Evolutionary conservation across 2,888 invertebrate genomes (phyloP), one percentile per base, ranked within the genome.

Genomic region (Phrixothrix hirtus): DNA sequence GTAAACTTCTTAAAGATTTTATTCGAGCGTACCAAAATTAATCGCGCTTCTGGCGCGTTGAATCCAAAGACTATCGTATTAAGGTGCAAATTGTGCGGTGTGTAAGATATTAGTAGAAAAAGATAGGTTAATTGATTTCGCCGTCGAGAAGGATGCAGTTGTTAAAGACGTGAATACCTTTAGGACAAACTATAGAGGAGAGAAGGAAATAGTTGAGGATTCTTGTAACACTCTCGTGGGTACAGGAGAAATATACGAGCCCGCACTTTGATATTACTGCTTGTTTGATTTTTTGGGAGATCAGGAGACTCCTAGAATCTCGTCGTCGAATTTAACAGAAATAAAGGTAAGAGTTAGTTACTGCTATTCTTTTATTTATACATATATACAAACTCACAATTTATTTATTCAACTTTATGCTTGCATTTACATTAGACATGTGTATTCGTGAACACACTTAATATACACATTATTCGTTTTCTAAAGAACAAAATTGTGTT

Each of bases 241-340:
- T 10, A 29, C 29, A 29, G 29, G 10, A n/a, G 29, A 29, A 29
- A 6, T 29, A 29, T n/a, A 29, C 10, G 29, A 29, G 10, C 34
- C 4, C 4, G 7, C 13, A 34, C 16, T 13, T 9, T 34, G 14
- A 9, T 34, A 34, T 10, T 34, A 15, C 15, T 15, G 15, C 16
- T 15, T 34, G 16, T 34, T 34, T 34, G 13, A 34, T 14, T 34
- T 34, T 10, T 34, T 34, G 15, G 6, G n/a, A 29, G 29, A 29
- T 29, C 29, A 29, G 10, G 29, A 29, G 29, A 29, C 29, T n/a
- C n/a, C n/a, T n/a, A n/a, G n/a, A n/a, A n/a, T n/a, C n/a, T n/a
- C n/a, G n/a, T n/a, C n/a, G n/a, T n/a, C n/a, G n/a, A n/a, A n/a
- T n/a, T n/a, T n/a, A n/a, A n/a, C n/a, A n/a, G n/a, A n/a, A n/a